Percentiles rank a stretch among this genome's conserved stretches.
These are phyloP conservation scores for Choristoneura rosaceana DNA, from an alignment of 2,888 invertebrate species.

Conservation along the genomic window DNA sequence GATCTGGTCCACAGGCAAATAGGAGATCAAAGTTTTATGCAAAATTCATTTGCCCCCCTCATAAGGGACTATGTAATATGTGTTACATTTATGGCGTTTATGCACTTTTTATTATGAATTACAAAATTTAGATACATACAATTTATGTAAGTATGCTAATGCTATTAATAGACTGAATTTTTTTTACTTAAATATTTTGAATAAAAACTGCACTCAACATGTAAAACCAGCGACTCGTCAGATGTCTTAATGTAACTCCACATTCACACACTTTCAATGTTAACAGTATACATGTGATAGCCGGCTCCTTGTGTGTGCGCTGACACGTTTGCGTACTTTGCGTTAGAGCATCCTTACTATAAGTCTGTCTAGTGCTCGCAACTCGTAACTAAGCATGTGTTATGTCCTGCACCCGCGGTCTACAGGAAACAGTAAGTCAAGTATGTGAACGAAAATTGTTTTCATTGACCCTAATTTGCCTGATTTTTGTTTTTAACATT, in stretches of 20 bases:
- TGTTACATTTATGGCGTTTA: background rate
- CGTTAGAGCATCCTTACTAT: slow-evolving; percentile 63
- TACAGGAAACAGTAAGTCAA: slow-evolving; percentile 92
- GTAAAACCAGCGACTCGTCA: background rate
- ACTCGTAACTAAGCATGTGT: slow-evolving; percentile 81
- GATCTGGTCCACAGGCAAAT: background rate
- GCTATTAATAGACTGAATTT: background rate
- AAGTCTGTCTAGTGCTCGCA: slow-evolving; percentile 60
- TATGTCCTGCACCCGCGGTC: slow-evolving; percentile 85
- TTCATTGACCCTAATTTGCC: slow-evolving; percentile 72
- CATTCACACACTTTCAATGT: slow-evolving; percentile 34
- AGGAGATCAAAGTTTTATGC: background rate
- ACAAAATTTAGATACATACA: no score
- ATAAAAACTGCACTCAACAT: slow-evolving; percentile 23
- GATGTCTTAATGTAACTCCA: background rate
- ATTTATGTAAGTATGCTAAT: no score
- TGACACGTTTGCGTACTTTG: slow-evolving; percentile 55
- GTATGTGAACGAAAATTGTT: slow-evolving; percentile 74
- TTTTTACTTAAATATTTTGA: background rate
- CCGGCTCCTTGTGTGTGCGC: slow-evolving; percentile 76
- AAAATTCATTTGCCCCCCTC: background rate
- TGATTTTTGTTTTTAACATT: slow-evolving; percentile 73
- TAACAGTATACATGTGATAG: slow-evolving; percentile 45
- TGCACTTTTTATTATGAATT: background rate
- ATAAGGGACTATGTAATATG: background rate